Evolutionary conservation across 2,113 vertebrate species (phyloP), one percentile per base, ranked within the genome.

Genomic region (Nycticorax nycticorax): DNA sequence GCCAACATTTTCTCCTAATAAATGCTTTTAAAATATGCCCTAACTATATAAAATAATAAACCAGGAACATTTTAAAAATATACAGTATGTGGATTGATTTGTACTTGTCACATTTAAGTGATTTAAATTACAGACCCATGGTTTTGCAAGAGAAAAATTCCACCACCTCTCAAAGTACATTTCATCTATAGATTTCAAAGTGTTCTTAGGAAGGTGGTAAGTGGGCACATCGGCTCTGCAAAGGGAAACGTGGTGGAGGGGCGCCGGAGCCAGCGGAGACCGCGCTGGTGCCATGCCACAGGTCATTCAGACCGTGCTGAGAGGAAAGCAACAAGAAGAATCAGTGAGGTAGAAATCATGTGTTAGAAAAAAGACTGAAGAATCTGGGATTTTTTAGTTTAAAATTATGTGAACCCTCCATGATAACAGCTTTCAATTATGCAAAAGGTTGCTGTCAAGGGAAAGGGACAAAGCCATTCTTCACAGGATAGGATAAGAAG

Each of bases 241-340:
- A 53, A 52, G 48, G 20, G 39, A 64, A 72, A n/a, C 0, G 0
- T 1, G 3, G 26, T 10, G 13, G 10, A 69, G 47, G 56, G 28
- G 50, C 0, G 2, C 10, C 4, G 16, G 14, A 80, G 45, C 15
- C 32, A 28, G n/a, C 4, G 1, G 57, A n/a, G 33, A 5, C 50
- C 10, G 23, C 23, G 60, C 60, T 39, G 37, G 41, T 24, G 24
- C 9, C n/a, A 4, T 3, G 41, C 41, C 41, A 43, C 35, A 14
- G 45, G 19, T 12, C 52, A 20, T 22, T 55, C 23, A 7, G 33
- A 52, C 23, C 79, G 24, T 0, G 0, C 20, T 74, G 26, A 9
- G 23, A 62, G 41, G 76, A 78, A 74, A 81, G 30, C 17, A 13
- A 48, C 57, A 47, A 62, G 67, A 60, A 45, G 15, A 62, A 12